Evolutionary conservation across 2,797 vertebrate genomes (phyloP).

Genomic region (Spinibarbus caldwelli): DNA sequence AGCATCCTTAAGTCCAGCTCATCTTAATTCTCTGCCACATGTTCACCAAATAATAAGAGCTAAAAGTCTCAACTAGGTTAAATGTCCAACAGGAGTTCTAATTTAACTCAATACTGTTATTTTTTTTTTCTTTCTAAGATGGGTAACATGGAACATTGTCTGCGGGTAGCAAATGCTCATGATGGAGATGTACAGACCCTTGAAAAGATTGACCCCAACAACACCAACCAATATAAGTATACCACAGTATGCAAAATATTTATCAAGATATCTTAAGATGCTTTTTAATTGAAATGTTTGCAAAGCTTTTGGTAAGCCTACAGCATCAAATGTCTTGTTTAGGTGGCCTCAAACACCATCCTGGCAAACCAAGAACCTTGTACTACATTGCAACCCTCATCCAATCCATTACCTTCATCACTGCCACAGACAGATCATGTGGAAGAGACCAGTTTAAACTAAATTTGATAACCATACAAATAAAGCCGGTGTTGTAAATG

Average conservation of each 20-base stretch:
- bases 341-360: slow-evolving; percentile 59
- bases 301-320: background rate
- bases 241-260: slow-evolving; percentile 66
- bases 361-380: slow-evolving; percentile 10
- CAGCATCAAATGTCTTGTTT: slow-evolving; percentile 16
- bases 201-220: slow-evolving; percentile 68
- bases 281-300: background rate
- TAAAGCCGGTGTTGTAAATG: background rate
- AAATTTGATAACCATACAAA: slow-evolving; percentile 29
- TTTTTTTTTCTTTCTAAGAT: slow-evolving; percentile 66
- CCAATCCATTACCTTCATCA: slow-evolving; percentile 36
- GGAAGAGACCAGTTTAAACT: slow-evolving; percentile 61
- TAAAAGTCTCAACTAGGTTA: background rate
- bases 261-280: too few species aligned
- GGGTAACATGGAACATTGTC: slow-evolving; percentile 77
- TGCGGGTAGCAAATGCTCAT: slow-evolving; percentile 77
- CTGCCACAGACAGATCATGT: slow-evolving; percentile 57
- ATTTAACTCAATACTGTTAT: background rate
- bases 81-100: background rate
- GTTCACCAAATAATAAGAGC: background rate
- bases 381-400: background rate
- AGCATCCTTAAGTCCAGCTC: slow-evolving; percentile 63
- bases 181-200: slow-evolving; percentile 74
- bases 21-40: slow-evolving; percentile 76
- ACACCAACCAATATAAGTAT: slow-evolving; percentile 72